phyloP scores from a whole-genome alignment of 2,113 vertebrate genomes.

The Manacus vitellinus region DNA sequence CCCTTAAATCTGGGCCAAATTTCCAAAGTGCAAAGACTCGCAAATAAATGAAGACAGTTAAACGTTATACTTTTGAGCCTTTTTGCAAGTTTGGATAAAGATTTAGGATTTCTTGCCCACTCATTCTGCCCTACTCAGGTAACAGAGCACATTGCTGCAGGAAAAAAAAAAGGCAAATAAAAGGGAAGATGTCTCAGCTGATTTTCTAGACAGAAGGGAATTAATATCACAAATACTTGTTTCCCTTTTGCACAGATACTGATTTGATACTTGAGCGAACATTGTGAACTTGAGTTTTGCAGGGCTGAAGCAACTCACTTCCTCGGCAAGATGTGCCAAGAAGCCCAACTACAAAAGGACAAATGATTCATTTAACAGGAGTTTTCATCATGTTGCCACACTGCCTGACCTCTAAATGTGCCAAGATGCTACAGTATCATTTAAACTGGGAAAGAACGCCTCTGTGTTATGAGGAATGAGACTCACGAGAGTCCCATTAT shows the following conservation, averaged over 20 bases:
- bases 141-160: not conserved
- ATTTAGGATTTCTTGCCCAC: not conserved
- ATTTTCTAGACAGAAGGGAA: not conserved
- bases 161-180: not conserved
- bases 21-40: not conserved
- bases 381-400: not conserved
- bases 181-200: not conserved
- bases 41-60: not conserved
- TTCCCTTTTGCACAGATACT: not conserved
- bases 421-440: slow-evolving; percentile 11
- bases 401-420: slow-evolving; percentile 13
- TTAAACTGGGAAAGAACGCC: slow-evolving; percentile 1
- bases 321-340: slow-evolving; percentile 13
- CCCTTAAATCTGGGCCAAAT: not conserved
- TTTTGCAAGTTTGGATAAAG: not conserved
- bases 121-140: not conserved
- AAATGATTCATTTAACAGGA: slow-evolving; percentile 40
- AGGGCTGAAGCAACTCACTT: slow-evolving; percentile 39
- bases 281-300: not conserved
- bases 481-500: not conserved
- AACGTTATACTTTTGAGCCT: not conserved
- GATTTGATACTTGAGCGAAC: not conserved
- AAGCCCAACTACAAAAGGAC: slow-evolving; percentile 24
- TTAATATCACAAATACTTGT: not conserved
- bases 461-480: not conserved